These are phyloP conservation scores for Drosophila fulvimacula DNA, from an alignment of 2,888 invertebrate species.

Conservation along the genomic window DNA sequence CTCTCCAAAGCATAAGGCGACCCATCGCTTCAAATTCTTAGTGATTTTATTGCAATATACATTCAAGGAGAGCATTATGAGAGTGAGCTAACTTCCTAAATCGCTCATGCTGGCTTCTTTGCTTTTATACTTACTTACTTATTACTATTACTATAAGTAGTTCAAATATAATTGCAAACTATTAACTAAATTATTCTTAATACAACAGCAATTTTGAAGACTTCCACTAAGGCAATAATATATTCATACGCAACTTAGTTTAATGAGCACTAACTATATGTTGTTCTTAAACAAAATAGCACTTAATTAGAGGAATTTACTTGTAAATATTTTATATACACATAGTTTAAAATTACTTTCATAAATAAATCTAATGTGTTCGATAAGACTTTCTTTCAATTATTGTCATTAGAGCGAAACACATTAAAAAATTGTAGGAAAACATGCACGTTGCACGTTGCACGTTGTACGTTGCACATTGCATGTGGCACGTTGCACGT, in stretches of 20 bases:
- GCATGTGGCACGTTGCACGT: background rate
- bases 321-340: background rate
- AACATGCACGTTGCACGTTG: conserved; percentile 4
- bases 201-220: background rate
- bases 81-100: no score
- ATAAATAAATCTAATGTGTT: background rate
- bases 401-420: conserved; percentile 1
- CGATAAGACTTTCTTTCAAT: conserved; percentile 4
- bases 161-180: background rate
- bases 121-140: no score
- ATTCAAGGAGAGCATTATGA: no score
- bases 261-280: background rate
- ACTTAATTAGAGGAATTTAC: background rate
- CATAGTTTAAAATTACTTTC: background rate
- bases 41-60: no score
- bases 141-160: background rate
- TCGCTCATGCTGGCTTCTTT: no score
- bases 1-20: no score
- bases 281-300: background rate
- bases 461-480: background rate
- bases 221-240: background rate
- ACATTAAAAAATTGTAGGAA: conserved; percentile 2
- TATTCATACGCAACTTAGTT: background rate
- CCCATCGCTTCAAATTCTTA: no score
- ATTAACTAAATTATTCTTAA: background rate